These are phyloP conservation scores for Dinomys branickii DNA, from an alignment of 2,113 vertebrate species.

Conservation along the genomic window DNA sequence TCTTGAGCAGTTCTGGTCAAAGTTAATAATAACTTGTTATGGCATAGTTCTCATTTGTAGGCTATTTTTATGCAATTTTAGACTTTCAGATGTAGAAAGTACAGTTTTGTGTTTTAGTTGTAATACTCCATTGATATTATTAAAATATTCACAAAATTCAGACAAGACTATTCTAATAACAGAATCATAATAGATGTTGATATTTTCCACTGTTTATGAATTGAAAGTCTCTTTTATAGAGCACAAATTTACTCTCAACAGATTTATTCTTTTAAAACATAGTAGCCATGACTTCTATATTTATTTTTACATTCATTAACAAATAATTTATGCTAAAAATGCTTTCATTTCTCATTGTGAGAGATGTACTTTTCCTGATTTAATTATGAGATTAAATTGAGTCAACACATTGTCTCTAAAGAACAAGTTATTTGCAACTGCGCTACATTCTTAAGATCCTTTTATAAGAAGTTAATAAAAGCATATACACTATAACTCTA, in stretches of 20 bases:
- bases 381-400: background rate
- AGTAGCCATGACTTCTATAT: background rate
- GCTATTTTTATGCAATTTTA: background rate
- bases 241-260: background rate
- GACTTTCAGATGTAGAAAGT: background rate
- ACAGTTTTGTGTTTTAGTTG: background rate
- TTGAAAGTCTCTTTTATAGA: background rate
- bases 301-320: background rate
- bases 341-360: background rate
- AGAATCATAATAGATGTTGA: background rate
- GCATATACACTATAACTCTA: background rate
- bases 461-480: background rate
- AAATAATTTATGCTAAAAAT: background rate
- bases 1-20: background rate
- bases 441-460: background rate
- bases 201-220: background rate
- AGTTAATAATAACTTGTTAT: background rate
- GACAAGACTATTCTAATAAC: background rate
- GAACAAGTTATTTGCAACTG: background rate
- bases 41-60: background rate
- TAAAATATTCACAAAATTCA: background rate
- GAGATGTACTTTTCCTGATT: background rate
- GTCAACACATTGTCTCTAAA: background rate
- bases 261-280: background rate
- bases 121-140: background rate